phyloP scores from a whole-genome alignment of 2,888 invertebrate genomes.

The Thelaira solivaga region DNA sequence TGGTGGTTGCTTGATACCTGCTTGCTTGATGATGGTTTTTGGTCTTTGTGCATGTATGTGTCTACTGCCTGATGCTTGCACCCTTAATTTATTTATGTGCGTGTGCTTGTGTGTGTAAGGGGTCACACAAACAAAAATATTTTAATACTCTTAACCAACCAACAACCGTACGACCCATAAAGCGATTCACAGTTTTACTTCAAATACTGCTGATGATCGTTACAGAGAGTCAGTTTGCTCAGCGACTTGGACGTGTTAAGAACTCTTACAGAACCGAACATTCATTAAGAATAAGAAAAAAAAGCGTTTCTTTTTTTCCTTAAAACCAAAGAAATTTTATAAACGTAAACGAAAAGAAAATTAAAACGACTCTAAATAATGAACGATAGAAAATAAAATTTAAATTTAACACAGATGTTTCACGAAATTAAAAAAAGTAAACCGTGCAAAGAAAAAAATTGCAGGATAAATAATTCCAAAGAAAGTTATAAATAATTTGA shows the following conservation, averaged over 20 bases:
- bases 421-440: slow-evolving; percentile 20
- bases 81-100: slow-evolving; percentile 67
- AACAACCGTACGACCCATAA: slow-evolving; percentile 61
- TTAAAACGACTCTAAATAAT: slow-evolving; percentile 21
- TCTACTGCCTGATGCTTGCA: slow-evolving; percentile 64
- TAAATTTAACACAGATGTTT: background rate
- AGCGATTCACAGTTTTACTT: slow-evolving; percentile 70
- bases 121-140: slow-evolving; percentile 62
- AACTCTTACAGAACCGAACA: slow-evolving; percentile 65
- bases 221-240: slow-evolving; percentile 77
- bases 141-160: slow-evolving; percentile 60
- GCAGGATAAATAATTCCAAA: too few species aligned
- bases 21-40: slow-evolving; percentile 63
- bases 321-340: background rate
- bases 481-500: slow-evolving; percentile 7
- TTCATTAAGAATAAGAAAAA: too few species aligned
- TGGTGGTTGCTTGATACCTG: slow-evolving; percentile 76
- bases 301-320: slow-evolving; percentile 25
- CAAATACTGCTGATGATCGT: slow-evolving; percentile 77
- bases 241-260: slow-evolving; percentile 77
- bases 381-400: slow-evolving; percentile 12
- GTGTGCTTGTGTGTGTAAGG: slow-evolving; percentile 55
- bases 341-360: slow-evolving; percentile 44
- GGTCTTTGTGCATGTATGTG: slow-evolving; percentile 26
- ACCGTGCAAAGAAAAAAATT: background rate